A percentile compares a stretch with the other conserved stretches of the same genome.
Evolutionary conservation across 2,113 vertebrate genomes (phyloP).

Genomic region (Synchiropus splendidus): DNA sequence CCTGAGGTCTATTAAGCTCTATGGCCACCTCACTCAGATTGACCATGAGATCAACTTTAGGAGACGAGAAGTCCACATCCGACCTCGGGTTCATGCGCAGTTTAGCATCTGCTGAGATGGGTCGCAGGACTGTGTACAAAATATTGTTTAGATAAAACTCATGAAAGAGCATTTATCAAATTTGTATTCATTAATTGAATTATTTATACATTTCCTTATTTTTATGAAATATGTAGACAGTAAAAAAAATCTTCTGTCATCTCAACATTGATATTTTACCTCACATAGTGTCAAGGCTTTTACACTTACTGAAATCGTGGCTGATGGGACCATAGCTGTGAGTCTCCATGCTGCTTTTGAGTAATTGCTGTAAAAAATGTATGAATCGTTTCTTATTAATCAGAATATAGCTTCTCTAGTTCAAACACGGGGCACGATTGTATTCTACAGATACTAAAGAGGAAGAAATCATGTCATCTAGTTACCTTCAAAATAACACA

Average conservation of each 20-base stretch:
- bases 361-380: slow-evolving; percentile 63
- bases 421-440: too few relatives aligned
- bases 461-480: too few relatives aligned
- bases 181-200: background rate
- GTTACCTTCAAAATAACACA: too few relatives aligned
- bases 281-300: background rate
- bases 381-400: too few relatives aligned
- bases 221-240: background rate
- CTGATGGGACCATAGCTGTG: slow-evolving; percentile 57
- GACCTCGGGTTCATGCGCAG: slow-evolving; percentile 91
- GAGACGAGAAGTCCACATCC: slow-evolving; percentile 88
- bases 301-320: slow-evolving; percentile 86
- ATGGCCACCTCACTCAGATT: slow-evolving; percentile 84
- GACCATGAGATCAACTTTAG: slow-evolving; percentile 86
- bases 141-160: background rate
- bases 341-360: slow-evolving; percentile 75
- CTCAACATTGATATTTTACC: background rate
- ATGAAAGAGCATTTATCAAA: background rate
- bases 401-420: too few relatives aligned
- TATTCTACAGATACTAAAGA: background rate
- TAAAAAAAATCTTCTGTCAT: background rate
- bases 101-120: slow-evolving; percentile 88
- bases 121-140: slow-evolving; percentile 77
- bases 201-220: background rate
- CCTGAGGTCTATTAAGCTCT: slow-evolving; percentile 90